These are phyloP conservation scores for Tachycineta bicolor DNA, from an alignment of 2,113 vertebrate species.

Conservation along the genomic window DNA sequence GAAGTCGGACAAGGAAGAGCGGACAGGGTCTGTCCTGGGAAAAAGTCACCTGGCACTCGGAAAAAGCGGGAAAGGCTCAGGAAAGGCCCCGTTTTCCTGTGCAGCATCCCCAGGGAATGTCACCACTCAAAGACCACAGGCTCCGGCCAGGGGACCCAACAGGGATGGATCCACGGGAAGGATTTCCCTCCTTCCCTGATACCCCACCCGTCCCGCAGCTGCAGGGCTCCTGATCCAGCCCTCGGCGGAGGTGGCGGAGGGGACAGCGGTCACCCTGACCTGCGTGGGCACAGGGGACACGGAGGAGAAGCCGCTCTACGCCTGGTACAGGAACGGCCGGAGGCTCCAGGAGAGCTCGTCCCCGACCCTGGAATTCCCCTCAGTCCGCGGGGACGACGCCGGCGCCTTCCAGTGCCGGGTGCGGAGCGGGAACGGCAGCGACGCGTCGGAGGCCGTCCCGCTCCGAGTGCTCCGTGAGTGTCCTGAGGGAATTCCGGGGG, in stretches of 20 bases:
- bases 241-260: conserved; percentile 54
- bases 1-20: fast-evolving
- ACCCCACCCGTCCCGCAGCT: not conserved
- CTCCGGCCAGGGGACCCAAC: too few relatives aligned
- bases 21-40: fast-evolving
- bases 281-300: conserved; percentile 16
- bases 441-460: not conserved
- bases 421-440: not conserved
- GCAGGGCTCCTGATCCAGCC: conserved; percentile 65
- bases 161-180: fast-evolving
- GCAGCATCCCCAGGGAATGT: not conserved
- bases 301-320: not conserved
- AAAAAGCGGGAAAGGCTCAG: not conserved
- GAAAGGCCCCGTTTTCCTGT: fast-evolving
- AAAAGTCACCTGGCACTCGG: not conserved
- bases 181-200: not conserved
- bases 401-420: conserved; percentile 68
- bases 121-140: fast-evolving
- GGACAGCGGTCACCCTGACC: conserved; percentile 58
- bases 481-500: not conserved
- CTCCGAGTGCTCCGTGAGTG: conserved; percentile 70
- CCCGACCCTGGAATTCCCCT: not conserved
- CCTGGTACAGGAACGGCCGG: conserved; percentile 69
- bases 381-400: not conserved
- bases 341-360: not conserved